Evolutionary conservation across 30 jellyfish, hydroid and myxozoan genomes (phyloP), one percentile per base, ranked within the genome.

Genomic region (Rhopilema esculentum): DNA sequence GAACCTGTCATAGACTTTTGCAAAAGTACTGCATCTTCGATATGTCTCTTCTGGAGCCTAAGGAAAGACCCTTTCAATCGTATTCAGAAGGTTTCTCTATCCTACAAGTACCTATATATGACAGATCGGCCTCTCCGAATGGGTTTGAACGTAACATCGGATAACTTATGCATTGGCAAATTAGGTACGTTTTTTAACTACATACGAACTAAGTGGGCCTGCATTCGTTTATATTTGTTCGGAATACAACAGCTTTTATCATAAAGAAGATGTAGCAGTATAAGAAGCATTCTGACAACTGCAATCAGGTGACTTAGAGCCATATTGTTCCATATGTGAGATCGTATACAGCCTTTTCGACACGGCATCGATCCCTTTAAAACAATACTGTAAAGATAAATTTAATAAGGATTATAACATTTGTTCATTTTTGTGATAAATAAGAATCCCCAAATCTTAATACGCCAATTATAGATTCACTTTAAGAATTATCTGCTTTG

Each of bases 31-130:
- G 79, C 96, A 8, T 87, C 96, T 0, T 77, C 96, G 0, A 75
- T 77, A 1, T 87, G 96, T 66, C 28, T 87, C 49, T n/a, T n/a
- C 1, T 87, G 91, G 96, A 66, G 12, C n/a, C 72, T 77, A 0
- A 81, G 87, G 2, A 84, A 77, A 19, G 96, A 87, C 57, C 75
- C 84, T 4, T 87, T 50, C 75, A 49, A n/a, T 29, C 84, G 82
- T 4, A 78, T 77, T 21, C 63, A 62, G 26, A 18, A 27, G 27
- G 51, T 71, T 65, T n/a, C 66, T 32, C 48, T 87, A 67, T 22
- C 64, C 18, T 77, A 74, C 33, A 79, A 64, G 22, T 75, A 79
- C 68, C 84, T 29, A 18, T 21, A 28, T 65, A 66, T 40, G 31
- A 27, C 79, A 68, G 77, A 24, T 12, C 40, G 50, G 27, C 73